Base-by-base conservation (phyloP, 2,888 invertebrate species). In the Acrocyrtus sp. region DNA sequence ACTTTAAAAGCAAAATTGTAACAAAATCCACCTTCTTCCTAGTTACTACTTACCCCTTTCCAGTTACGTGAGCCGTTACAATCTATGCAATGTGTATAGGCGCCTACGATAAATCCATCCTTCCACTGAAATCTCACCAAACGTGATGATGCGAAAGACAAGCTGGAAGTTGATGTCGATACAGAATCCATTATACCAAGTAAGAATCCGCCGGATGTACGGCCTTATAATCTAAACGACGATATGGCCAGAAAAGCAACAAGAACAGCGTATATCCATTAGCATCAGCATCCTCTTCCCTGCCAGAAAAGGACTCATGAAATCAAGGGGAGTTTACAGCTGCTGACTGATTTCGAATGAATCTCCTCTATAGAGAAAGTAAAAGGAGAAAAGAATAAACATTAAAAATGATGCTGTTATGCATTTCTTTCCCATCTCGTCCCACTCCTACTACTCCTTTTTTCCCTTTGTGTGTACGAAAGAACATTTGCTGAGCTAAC, bases 401-500 rank as follows among this genome's bases (percentile, higher is more conserved):
- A 72, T 72, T 72, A 72, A 72, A 72, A 72, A 65, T 72, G 65
- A 72, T 72, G 72, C 60, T 72, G 39, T n/a, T n/a, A n/a, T n/a
- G n/a, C 70, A 65, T 65, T 56, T 54, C 60, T 60, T 22, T 72
- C 34, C 29, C 34, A 29, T 43, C 53, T n/a, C 10, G 26, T 47
- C 6, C 45, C 47, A 19, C 43, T 34, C n/a, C 26, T 27, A 65
- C 41, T 45, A 43, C 26, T 29, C 45, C 45, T 39, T 45, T 26
- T 26, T n/a, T n/a, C n/a, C n/a, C n/a, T n/a, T n/a, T n/a, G n/a
- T n/a, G n/a, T n/a, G n/a, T n/a, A n/a, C n/a, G n/a, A n/a, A n/a
- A 66, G 27, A 39, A 48, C 60, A 72, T 65, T 72, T 62, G 72
- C 65, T 72, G 58, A 65, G 72, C 63, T 51, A 54, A 72, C 63